A percentile compares a stretch with the other conserved stretches of the same genome.
These are phyloP conservation scores for Odontamblyopus rebecca DNA, from an alignment of 2,797 vertebrate species.

Conservation along the genomic window DNA sequence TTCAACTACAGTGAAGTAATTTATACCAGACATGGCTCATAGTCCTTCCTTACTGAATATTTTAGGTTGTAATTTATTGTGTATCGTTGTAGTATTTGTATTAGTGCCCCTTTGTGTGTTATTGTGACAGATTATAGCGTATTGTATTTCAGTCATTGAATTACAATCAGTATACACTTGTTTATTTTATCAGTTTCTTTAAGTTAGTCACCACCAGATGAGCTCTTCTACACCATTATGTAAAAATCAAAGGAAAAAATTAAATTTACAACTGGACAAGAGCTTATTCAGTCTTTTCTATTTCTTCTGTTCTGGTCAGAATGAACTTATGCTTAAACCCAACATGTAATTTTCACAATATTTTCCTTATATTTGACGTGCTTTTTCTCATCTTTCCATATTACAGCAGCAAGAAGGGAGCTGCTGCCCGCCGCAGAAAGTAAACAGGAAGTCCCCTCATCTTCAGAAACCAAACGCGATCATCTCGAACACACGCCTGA, in stretches of 20 bases:
- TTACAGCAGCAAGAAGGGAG: constrained; percentile 93
- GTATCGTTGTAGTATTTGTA: neutral
- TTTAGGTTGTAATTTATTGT: neutral
- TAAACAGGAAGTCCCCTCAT: constrained; percentile 61
- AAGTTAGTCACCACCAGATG: neutral
- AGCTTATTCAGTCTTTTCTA: no score
- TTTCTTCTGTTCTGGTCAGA: no score
- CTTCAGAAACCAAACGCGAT: constrained; percentile 53
- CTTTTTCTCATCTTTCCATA: constrained; percentile 35
- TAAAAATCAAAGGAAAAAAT: no score
- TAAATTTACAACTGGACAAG: no score
- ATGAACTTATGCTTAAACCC: no score
- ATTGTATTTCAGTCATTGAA: neutral
- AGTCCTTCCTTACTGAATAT: neutral
- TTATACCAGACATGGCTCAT: neutral
- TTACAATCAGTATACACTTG: neutral
- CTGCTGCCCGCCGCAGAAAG: constrained; percentile 92
- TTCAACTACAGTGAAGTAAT: neutral
- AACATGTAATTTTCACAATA: neutral
- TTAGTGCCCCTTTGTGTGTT: neutral
- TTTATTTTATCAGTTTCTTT: neutral
- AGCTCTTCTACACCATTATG: no score
- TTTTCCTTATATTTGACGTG: constrained; percentile 29
- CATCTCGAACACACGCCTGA: constrained; percentile 51
- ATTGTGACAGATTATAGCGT: neutral